Conservation (phyloP, 1,140 invertebrate genomes). For the Caerostris darwini region DNA sequence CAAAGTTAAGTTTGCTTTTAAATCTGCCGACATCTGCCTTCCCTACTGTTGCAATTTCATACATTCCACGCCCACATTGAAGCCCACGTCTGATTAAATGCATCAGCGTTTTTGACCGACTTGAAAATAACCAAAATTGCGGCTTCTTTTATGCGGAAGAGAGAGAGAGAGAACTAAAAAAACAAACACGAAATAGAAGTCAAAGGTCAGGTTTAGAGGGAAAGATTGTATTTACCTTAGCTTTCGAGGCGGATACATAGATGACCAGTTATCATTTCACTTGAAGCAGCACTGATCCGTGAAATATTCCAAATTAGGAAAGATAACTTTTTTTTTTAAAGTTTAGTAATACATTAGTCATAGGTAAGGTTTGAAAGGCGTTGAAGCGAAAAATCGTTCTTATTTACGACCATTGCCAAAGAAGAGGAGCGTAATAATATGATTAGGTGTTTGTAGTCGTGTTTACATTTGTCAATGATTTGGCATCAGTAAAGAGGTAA, state of each 20-base stretch:
- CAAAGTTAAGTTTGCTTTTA: neutral
- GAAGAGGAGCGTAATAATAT: neutral
- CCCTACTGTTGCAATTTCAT: neutral
- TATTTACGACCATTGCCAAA: neutral
- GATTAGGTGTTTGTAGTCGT: neutral
- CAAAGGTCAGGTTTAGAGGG: neutral
- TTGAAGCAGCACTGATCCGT: neutral
- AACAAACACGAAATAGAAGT: neutral
- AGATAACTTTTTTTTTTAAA: neutral
- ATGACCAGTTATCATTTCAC: slow-evolving; percentile 19
- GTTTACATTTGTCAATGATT: neutral
- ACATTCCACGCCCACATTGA: neutral
- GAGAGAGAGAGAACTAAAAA: neutral
- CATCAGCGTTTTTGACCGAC: neutral
- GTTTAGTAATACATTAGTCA: neutral
- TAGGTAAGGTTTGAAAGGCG: neutral
- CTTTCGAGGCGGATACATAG: neutral
- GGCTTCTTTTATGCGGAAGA: neutral
- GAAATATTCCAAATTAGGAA: slow-evolving; percentile 3
- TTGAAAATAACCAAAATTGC: slow-evolving; percentile 17
- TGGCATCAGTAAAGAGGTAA: neutral
- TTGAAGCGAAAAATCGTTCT: neutral
- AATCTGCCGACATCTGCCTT: neutral
- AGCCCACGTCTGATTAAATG: neutral
- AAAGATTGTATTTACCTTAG: slow-evolving; percentile 31